Conservation (phyloP, 2,113 vertebrate species). For the Telmatochromis sp. region DNA sequence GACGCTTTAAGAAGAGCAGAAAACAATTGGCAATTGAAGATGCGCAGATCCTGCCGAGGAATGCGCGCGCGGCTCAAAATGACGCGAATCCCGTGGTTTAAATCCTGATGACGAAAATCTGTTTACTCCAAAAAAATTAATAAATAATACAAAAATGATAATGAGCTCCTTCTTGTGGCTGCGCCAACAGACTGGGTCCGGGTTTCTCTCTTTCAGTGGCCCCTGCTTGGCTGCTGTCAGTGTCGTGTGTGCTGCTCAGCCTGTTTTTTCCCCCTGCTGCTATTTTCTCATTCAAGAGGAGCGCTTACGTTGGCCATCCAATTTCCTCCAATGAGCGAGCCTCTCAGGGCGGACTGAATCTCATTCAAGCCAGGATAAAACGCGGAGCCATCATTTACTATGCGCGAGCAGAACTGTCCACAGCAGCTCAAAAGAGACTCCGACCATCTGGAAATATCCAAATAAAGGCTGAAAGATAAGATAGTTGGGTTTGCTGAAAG, state of each 20-base stretch:
- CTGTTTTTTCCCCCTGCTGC: neutral
- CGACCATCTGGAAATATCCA: slow-evolving; percentile 11
- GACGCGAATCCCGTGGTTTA: neutral
- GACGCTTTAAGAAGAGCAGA: neutral
- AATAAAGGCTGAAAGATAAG: neutral
- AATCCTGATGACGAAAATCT: slow-evolving; percentile 10
- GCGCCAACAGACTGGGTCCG: neutral
- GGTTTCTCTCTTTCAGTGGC: neutral
- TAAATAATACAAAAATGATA: neutral
- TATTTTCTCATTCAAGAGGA: slow-evolving; percentile 46
- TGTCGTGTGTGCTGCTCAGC: neutral
- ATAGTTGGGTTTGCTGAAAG: neutral
- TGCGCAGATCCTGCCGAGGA: slow-evolving; percentile 44
- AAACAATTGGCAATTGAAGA: neutral
- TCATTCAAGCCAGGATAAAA: slow-evolving; percentile 17
- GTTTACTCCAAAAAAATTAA: slow-evolving; percentile 20
- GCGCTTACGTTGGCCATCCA: slow-evolving; percentile 38
- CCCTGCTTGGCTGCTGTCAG: neutral
- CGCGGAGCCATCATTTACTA: neutral
- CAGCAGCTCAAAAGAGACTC: neutral
- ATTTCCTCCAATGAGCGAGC: slow-evolving; percentile 48
- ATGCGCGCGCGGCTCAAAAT: slow-evolving; percentile 27
- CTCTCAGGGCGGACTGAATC: neutral
- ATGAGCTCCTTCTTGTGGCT: neutral
- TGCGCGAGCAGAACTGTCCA: neutral